phyloP scores from a whole-genome alignment of 2,888 invertebrate species.

The Troglohyphantes excavatus region DNA sequence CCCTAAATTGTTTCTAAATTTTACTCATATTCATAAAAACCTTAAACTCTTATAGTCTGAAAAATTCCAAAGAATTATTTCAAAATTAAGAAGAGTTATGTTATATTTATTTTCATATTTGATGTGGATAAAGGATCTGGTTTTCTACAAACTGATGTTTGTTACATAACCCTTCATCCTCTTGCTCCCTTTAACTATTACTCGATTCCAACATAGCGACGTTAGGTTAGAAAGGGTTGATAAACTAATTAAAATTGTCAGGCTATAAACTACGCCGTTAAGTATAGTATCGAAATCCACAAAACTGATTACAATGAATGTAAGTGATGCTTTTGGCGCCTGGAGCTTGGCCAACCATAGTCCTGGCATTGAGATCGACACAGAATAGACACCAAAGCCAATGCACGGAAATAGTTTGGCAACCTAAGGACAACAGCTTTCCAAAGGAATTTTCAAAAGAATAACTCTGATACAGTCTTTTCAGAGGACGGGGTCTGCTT shows the following conservation, averaged over 20 bases:
- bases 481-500: conserved; percentile 13
- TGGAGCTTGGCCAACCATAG: conserved; percentile 55
- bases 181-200: too few relatives aligned
- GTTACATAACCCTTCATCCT: too few relatives aligned
- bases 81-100: too few relatives aligned
- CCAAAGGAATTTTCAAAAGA: conserved; percentile 64
- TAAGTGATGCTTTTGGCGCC: conserved; percentile 49
- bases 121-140: too few relatives aligned
- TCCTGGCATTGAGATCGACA: conserved; percentile 72
- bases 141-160: too few relatives aligned
- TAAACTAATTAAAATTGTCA: not conserved
- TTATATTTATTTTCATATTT: too few relatives aligned
- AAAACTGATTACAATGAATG: conserved; percentile 11
- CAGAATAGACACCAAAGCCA: conserved; percentile 75
- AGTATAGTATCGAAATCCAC: not conserved
- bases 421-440: conserved; percentile 71
- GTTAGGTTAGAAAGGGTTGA: not conserved
- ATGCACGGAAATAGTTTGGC: conserved; percentile 78
- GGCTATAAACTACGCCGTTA: not conserved
- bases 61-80: too few relatives aligned
- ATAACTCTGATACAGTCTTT: conserved; percentile 48
- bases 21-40: too few relatives aligned
- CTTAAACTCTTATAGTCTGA: too few relatives aligned
- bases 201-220: too few relatives aligned
- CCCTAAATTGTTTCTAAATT: too few relatives aligned